Base-by-base conservation (phyloP, 2,888 invertebrate genomes). In the Cosmia trapezina region DNA sequence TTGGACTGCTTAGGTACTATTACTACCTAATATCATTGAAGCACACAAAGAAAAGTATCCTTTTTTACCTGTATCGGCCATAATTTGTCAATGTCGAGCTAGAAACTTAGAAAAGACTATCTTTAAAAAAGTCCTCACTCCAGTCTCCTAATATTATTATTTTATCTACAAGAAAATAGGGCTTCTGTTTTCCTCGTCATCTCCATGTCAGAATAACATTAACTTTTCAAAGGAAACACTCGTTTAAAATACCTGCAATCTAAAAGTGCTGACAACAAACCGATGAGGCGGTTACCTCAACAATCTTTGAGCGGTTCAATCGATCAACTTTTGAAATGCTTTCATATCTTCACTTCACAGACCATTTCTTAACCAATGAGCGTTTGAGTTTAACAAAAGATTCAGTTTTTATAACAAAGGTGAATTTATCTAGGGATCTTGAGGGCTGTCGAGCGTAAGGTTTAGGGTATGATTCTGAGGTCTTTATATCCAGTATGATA, bases 301-400 rank as follows among this genome's bases (percentile, higher is more conserved):
- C 28, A 61, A 56, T 59, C 54, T 56, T 12, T 43, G 41, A 53
- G 61, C 74, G 64, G 56, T 61, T 61, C 64, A 45, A 65, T 66
- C 41, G 49, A 67, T 78, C 75, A 43, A 51, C 63, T 67, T 64
- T 53, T 43, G 45, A 68, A 74, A 68, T 59, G 60, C 67, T 67
- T 80, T 67, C 28, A 67, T 75, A 80, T 80, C 80, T 74, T 51
- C 49, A 6, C 41, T 67, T 78, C 11, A 47, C 76, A 68, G 60
- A 17, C 41, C 47, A 80, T 65, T 81, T 75, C 54, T 68, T 61
- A 47, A 37, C 37, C 68, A 76, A 56, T 68, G 64, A 68, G 19
- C 63, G 41, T 57, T 66, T 11, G 12, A 54, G 63, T 63, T 59
- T 45, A 33, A 80, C 49, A 66, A 78, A 62, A 59, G 57, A 22